These are phyloP conservation scores for Pseudocheirus occidentalis DNA, from an alignment of 2,797 vertebrate genomes.

Conservation along the genomic window DNA sequence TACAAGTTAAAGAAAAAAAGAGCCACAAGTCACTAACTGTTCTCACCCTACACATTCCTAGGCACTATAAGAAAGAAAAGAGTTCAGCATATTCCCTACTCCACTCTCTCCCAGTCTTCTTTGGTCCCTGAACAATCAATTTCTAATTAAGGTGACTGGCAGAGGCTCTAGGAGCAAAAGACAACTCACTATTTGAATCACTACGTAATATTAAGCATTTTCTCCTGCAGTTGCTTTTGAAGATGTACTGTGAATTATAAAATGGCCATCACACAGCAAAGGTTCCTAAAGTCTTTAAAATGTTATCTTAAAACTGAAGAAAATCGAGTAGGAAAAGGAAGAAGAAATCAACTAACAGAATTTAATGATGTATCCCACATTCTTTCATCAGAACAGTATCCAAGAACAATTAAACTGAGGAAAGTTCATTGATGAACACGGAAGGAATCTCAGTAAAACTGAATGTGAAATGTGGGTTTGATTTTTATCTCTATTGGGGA, in stretches of 20 bases:
- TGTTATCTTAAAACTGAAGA: neutral
- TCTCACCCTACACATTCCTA: neutral
- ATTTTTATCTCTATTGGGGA: neutral
- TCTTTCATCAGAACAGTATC: neutral
- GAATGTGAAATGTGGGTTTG: neutral
- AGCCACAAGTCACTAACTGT: neutral
- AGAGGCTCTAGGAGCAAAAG: neutral
- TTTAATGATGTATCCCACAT: neutral
- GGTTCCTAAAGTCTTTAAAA: neutral
- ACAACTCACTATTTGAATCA: neutral
- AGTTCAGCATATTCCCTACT: neutral
- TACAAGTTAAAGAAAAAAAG: neutral
- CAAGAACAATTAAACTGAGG: neutral
- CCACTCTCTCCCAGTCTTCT: neutral
- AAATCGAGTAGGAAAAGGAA: neutral
- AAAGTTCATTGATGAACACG: neutral
- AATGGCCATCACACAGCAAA: neutral
- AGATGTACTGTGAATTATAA: neutral
- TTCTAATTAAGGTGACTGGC: neutral
- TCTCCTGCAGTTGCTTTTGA: neutral
- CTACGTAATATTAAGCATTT: neutral
- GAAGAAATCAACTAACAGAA: neutral
- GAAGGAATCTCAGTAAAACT: neutral
- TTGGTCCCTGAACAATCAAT: neutral
- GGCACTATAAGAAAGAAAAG: neutral